Evolutionary conservation across 1,140 invertebrate genomes (phyloP), one percentile per base, ranked within the genome.

Genomic region (Drosophila auraria): DNA sequence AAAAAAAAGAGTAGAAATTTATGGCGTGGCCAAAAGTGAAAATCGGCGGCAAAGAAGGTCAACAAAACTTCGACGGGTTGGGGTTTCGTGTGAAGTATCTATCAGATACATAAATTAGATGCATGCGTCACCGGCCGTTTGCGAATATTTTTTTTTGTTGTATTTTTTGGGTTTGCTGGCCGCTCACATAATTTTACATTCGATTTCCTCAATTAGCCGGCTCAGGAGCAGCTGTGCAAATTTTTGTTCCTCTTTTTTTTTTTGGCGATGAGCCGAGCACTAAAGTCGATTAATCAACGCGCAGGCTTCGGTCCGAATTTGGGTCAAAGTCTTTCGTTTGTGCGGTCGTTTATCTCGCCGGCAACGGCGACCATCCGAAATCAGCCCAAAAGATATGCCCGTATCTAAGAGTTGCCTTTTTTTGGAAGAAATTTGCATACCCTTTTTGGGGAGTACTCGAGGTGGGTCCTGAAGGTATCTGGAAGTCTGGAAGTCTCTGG

Each of bases 121-220:
- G 77, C 60, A 81, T 82, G 79, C 79, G 80, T 82, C 80, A 82
- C 61, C 57, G 61, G 57, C 57, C 36, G 36, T 33, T 53, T 62
- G 69, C 68, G 49, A 75, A 75, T 78, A 33, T 69, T 60, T 42
- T 40, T 15, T 63, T 51, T 40, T 8, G 9, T 63, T 51, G 33
- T 8, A 12, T 50, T 8, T 63, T 17, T 53, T 36, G 25, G 60
- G 20, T 45, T 25, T 20, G 47, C 30, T 68, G 33, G 77, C 61
- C 49, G 49, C 66, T 73, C 81, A 84, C 82, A 84, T 86, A 82
- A 86, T 86, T 86, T 87, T 86, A 82, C 82, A 86, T 86, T 86
- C 82, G 82, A 86, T 86, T 86, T 86, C 82, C 83, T 87, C 82
- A 78, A 86, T 87, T 86, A 86, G 82, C 82, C 69, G 71, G 66